A percentile compares a stretch with the other conserved stretches of the same genome.
Evolutionary conservation across 2,797 vertebrate genomes (phyloP).

Genomic region (Cuculus canorus): DNA sequence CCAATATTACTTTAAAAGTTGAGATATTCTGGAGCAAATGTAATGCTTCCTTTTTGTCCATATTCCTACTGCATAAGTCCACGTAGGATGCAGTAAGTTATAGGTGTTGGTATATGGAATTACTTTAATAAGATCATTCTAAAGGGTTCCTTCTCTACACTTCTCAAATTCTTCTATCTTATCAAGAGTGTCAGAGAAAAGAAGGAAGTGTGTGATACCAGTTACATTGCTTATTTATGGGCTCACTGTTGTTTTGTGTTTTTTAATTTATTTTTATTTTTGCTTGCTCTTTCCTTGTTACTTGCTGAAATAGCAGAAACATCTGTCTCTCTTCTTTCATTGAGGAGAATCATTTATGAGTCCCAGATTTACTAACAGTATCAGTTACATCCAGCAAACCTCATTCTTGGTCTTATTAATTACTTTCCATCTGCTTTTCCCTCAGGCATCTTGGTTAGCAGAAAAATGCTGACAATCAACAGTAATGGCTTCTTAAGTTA

Average conservation of each 20-base stretch:
- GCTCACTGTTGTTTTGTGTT: not conserved
- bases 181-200: not conserved
- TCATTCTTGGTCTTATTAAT: conserved; percentile 73
- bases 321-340: conserved; percentile 60
- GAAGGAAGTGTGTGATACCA: not conserved
- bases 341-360: conserved; percentile 63
- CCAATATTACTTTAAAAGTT: not conserved
- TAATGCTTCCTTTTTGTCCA: not conserved
- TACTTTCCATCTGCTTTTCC: conserved; percentile 74
- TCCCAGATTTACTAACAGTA: conserved; percentile 75
- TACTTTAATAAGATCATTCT: not conserved
- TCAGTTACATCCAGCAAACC: conserved; percentile 73
- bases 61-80: not conserved
- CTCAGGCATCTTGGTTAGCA: conserved; percentile 61
- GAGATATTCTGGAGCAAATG: not conserved
- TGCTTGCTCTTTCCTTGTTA: not conserved
- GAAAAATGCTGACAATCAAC: conserved; percentile 65
- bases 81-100: not conserved
- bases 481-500: conserved; percentile 63
- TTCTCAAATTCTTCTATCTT: not conserved
- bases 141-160: not conserved
- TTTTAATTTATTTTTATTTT: not conserved
- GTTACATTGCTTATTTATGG: not conserved
- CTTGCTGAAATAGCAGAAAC: conserved; percentile 72
- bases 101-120: not conserved